Base-by-base conservation (phyloP, 2,888 invertebrate species). In the Mactromeris polynyma region DNA sequence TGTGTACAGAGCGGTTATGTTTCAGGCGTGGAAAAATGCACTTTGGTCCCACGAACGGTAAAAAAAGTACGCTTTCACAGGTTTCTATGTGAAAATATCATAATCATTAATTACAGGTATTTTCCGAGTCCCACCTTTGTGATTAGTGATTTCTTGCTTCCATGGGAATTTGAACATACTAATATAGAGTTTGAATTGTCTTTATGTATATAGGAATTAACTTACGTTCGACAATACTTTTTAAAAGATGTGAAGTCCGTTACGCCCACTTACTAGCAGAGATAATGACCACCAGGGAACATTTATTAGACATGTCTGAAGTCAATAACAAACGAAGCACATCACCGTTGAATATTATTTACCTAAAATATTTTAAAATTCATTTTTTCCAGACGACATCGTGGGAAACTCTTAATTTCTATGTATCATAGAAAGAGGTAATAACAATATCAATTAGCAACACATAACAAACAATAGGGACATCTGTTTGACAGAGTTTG, bases 21-120 rank as follows among this genome's bases (percentile, higher is more conserved):
- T 73, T 73, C 73, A 73, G 19, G 73, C 73, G 73, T 73, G 73
- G 73, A 73, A 73, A 73, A 73, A 73, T 73, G 73, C 73, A 73
- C 73, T 14, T 33, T 73, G 19, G 33, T 73, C 36, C 36, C 73
- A 73, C 33, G 73, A 36, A 73, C 26, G 2, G 73, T 26, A 64
- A 69, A 73, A 26, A 17, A 17, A 19, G n/a, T 33, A 26, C 19
- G 36, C 36, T 33, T 73, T 73, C 19, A 73, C 73, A 33, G 36
- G 7, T 73, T 73, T 73, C 73, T 36, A 14, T 36, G 73, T 36
- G 73, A 73, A 73, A 33, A 73, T 36, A 73, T 73, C 73, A 19
- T 36, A 36, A 73, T 73, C 73, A 17, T 73, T 73, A 31, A 73
- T 73, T 73, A 73, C 19, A 33, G 73, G 31, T 73, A 73, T 17